Evolutionary conservation across 2,113 vertebrate genomes (phyloP).

Genomic region (Calidris pugnax): DNA sequence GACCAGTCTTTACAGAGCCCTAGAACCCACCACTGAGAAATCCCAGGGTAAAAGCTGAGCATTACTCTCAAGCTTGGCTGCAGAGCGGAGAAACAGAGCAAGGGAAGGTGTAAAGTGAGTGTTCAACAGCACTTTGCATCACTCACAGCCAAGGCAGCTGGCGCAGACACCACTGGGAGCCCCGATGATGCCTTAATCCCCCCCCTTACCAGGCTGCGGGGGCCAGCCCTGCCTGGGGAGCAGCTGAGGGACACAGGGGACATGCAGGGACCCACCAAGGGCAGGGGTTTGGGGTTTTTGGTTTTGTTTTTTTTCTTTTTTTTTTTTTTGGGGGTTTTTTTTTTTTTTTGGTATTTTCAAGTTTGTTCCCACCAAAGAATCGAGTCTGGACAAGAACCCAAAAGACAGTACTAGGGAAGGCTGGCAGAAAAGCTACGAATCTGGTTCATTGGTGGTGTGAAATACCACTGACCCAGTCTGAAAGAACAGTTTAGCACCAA

Average conservation of each 20-base stretch:
- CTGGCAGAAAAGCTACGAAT: not conserved
- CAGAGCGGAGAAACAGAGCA: not conserved
- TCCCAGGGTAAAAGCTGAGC: not conserved
- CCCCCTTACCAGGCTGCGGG: accelerated
- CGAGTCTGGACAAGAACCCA: not conserved
- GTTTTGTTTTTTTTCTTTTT: no score
- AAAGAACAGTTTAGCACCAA: not conserved
- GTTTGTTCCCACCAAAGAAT: not conserved
- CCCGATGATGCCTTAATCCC: not conserved
- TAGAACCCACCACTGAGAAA: not conserved
- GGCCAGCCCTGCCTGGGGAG: not conserved
- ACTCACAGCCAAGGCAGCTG: not conserved
- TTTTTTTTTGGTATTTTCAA: not conserved
- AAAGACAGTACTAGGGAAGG: not conserved
- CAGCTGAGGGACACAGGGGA: not conserved
- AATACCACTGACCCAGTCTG: not conserved
- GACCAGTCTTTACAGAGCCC: not conserved
- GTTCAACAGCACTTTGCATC: not conserved
- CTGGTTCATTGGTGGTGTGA: not conserved
- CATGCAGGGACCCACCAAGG: not conserved
- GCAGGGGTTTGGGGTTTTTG: no score
- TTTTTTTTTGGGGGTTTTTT: no score
- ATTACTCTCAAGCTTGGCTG: not conserved
- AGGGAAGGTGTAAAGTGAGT: not conserved
- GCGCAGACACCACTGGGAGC: not conserved